These are phyloP conservation scores for Falco berigora DNA, from an alignment of 2,797 vertebrate genomes.

Conservation along the genomic window DNA sequence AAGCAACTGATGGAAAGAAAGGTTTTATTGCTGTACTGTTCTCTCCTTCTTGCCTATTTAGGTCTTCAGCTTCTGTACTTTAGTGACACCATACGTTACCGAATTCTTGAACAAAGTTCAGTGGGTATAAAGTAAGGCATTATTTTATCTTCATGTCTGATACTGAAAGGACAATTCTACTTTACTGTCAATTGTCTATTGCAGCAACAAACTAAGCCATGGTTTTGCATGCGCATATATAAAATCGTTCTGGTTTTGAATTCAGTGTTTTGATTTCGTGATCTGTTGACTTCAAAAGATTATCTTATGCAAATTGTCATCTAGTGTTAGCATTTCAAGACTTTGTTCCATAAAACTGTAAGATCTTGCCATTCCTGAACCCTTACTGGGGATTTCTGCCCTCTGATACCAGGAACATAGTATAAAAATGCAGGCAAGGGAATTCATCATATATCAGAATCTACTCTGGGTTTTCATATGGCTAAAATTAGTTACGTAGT, in stretches of 20 bases:
- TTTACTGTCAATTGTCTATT: background rate
- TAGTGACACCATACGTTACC: background rate
- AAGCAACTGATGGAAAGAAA: conserved; percentile 44
- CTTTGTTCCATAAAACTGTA: background rate
- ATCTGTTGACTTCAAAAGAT: background rate
- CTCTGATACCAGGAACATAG: background rate
- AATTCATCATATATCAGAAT: background rate
- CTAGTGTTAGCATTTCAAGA: background rate
- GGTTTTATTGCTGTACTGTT: conserved; percentile 17
- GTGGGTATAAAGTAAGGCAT: background rate
- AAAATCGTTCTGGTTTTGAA: background rate
- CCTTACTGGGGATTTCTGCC: background rate
- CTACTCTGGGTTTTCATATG: background rate
- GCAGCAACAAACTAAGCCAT: background rate
- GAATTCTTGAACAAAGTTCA: background rate
- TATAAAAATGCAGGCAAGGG: background rate
- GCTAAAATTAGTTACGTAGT: background rate
- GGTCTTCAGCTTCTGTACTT: background rate
- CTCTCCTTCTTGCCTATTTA: background rate
- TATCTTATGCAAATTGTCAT: background rate
- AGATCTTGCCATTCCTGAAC: background rate
- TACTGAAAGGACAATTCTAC: background rate
- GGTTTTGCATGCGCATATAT: background rate
- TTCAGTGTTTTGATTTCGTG: background rate
- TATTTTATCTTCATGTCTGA: background rate